Evolutionary conservation across 2,888 invertebrate genomes (phyloP), one percentile per base, ranked within the genome.

Genomic region (Idaea aversata): DNA sequence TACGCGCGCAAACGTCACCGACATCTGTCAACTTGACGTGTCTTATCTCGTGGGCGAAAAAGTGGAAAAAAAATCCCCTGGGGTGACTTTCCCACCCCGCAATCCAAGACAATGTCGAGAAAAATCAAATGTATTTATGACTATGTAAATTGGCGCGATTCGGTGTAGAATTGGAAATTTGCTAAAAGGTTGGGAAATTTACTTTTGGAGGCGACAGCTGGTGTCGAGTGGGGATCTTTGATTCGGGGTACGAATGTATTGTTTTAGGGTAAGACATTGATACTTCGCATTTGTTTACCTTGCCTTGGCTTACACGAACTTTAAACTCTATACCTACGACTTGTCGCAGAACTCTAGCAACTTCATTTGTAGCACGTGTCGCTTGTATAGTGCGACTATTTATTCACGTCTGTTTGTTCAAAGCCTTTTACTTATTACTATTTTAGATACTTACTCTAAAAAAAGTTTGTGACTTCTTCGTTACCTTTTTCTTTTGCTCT

Each of bases 61-160:
- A 88, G 80, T 82, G 82, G 78, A 84, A 88, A 88, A 25, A 87
- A 88, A 82, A 78, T 81, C 83, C 82, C 77, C 78, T 69, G 86
- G 88, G 88, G 74, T 70, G 73, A 74, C 66, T 70, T 67, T 47
- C 64, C 74, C 70, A 74, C 71, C 77, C 76, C 75, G 65, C 47
- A 74, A 72, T 72, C 71, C 74, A 78, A 82, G 81, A 84, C 84
- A 82, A 83, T 78, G 81, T 78, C 74, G 72, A 68, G 66, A 69
- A 77, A 83, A 85, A 83, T 84, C 85, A 86, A 91, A 91, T 88
- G 88, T 91, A 91, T 93, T 93, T 93, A 93, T 91, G 90, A 92
- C 90, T 91, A 91, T 90, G 92, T 90, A 92, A 90, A 92, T 91
- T 91, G 88, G 76, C 75, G 75, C 86, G 84, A 88, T 87, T 87